Evolutionary conservation across 1,140 invertebrate species (phyloP).

Genomic region (Megalonaias nervosa): DNA sequence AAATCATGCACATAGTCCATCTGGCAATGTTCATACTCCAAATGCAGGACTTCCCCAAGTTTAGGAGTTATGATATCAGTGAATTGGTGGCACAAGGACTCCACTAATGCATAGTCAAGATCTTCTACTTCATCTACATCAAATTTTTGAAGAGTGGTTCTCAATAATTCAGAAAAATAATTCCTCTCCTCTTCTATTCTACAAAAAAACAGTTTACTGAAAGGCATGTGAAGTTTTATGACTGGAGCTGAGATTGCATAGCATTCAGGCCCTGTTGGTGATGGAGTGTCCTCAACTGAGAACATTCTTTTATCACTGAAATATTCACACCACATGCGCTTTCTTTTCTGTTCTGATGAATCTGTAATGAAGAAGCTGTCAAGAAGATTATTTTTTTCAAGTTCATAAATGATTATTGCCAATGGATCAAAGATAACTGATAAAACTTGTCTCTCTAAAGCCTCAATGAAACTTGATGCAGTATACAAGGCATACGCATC

Average conservation of each 20-base stretch:
- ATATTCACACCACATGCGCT: not conserved
- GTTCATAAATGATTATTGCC: constrained; percentile 11
- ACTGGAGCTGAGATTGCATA: constrained; percentile 14
- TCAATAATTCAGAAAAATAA: constrained; percentile 17
- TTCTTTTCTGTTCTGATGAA: not conserved
- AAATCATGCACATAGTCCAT: constrained; percentile 27
- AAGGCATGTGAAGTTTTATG: constrained; percentile 21
- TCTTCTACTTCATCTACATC: constrained; percentile 16
- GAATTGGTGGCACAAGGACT: constrained; percentile 2
- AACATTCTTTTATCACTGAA: constrained; percentile 3
- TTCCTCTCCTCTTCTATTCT: constrained; percentile 10
- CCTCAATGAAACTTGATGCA: constrained; percentile 15
- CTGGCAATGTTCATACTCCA: not conserved
- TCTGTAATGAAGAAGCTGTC: constrained; percentile 15
- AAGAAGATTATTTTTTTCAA: constrained; percentile 8
- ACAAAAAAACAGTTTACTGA: constrained; percentile 3
- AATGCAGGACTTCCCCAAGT: not conserved
- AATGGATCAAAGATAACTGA: constrained; percentile 5
- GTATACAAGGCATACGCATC: constrained; percentile 8
- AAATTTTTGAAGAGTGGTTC: not conserved
- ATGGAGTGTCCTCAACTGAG: not conserved
- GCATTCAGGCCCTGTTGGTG: constrained; percentile 25
- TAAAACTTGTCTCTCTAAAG: constrained; percentile 9
- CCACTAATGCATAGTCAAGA: not conserved
- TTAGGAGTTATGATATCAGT: not conserved